These are phyloP conservation scores for Melanotaenia boesemani DNA, from an alignment of 2,797 vertebrate genomes.

Conservation along the genomic window DNA sequence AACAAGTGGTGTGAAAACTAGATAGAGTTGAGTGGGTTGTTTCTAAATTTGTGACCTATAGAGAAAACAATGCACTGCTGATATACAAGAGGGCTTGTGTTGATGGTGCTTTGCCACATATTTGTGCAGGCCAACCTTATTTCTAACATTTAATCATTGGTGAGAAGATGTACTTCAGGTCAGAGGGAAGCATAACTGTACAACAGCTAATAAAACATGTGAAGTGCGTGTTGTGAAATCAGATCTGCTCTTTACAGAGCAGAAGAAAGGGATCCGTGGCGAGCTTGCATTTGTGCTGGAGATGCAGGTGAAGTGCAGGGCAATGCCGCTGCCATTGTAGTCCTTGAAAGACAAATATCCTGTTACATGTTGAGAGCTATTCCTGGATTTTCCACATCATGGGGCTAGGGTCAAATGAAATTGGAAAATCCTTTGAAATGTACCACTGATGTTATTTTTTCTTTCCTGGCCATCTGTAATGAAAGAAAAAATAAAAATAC, in stretches of 20 bases:
- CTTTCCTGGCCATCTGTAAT: constrained; percentile 1
- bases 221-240: constrained; percentile 9
- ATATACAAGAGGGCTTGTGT: too few species aligned
- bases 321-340: constrained; percentile 56
- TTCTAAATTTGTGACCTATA: too few species aligned
- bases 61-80: too few species aligned
- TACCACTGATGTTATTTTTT: constrained; percentile 11
- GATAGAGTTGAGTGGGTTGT: too few species aligned
- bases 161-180: background rate
- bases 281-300: constrained; percentile 30
- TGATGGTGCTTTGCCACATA: too few species aligned
- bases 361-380: constrained; percentile 64
- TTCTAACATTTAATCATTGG: background rate
- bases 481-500: background rate
- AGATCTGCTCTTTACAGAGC: constrained; percentile 38
- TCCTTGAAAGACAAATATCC: constrained; percentile 68
- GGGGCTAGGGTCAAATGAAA: constrained; percentile 52
- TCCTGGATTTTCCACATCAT: constrained; percentile 55
- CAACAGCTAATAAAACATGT: background rate
- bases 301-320: constrained; percentile 48
- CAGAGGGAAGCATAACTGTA: background rate
- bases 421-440: constrained; percentile 42
- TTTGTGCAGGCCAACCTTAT: background rate
- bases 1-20: too few species aligned
- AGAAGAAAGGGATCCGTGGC: constrained; percentile 19